These are phyloP conservation scores for Parambassis ranga DNA, from an alignment of 2,797 vertebrate species.

Conservation along the genomic window DNA sequence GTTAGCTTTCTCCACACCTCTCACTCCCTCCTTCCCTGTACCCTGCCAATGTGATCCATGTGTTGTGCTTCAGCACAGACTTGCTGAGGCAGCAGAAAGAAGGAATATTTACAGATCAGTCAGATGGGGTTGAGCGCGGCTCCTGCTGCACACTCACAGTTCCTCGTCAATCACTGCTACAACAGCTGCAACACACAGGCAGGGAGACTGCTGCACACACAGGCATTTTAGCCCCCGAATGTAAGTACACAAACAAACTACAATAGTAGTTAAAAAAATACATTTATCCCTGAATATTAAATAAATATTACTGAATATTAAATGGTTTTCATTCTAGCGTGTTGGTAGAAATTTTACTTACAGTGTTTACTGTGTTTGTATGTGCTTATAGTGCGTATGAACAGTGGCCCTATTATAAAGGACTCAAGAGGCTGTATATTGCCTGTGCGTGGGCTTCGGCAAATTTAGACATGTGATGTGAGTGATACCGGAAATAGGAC, in stretches of 20 bases:
- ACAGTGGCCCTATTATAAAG: too few relatives aligned
- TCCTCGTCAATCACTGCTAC: slow-evolving; percentile 69
- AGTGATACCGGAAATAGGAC: too few relatives aligned
- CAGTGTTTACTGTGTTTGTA: too few relatives aligned
- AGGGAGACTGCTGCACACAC: slow-evolving; percentile 11
- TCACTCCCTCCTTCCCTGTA: slow-evolving; percentile 14
- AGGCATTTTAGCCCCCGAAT: background rate
- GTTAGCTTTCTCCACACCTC: slow-evolving; percentile 24
- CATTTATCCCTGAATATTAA: too few relatives aligned
- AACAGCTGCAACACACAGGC: slow-evolving; percentile 5
- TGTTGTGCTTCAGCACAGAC: slow-evolving; percentile 48
- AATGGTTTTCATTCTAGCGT: too few relatives aligned
- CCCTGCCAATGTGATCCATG: slow-evolving; percentile 72
- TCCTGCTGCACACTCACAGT: slow-evolving; percentile 49
- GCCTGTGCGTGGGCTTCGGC: too few relatives aligned
- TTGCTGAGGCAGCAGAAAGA: slow-evolving; percentile 80
- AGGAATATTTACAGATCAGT: slow-evolving; percentile 83
- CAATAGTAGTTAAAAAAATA: too few relatives aligned
- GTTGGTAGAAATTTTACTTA: too few relatives aligned
- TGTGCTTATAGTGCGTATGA: too few relatives aligned
- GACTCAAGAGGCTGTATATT: too few relatives aligned
- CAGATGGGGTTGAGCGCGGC: slow-evolving; percentile 58
- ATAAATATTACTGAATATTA: too few relatives aligned
- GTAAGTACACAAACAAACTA: background rate
- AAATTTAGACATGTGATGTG: too few relatives aligned